Evolutionary conservation across 1,140 invertebrate genomes (phyloP).

Genomic region (Akabosia matsudoensis): DNA sequence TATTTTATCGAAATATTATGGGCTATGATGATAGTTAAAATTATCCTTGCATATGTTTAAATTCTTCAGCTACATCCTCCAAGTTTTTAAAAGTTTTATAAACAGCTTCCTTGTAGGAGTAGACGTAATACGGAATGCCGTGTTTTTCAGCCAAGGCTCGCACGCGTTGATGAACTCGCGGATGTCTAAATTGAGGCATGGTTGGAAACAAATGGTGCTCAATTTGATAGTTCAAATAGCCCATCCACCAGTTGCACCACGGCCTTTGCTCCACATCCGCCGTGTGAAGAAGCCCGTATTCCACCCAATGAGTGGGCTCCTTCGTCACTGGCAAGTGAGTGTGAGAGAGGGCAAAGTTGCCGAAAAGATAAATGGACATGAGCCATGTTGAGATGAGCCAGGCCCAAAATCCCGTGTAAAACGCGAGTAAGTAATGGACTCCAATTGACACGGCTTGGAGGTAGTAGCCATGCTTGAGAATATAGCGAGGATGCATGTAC

Average conservation of each 20-base stretch:
- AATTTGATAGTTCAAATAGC: constrained; percentile 24
- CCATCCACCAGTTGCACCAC: constrained; percentile 26
- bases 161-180: constrained; percentile 2
- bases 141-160: constrained; percentile 18
- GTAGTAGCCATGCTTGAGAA: constrained; percentile 29
- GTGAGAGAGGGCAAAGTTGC: constrained; percentile 36
- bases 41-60: constrained; percentile 12
- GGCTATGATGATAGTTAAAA: too few relatives aligned
- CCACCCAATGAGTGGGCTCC: constrained; percentile 12
- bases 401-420: constrained; percentile 29
- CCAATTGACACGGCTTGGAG: constrained; percentile 27
- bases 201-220: constrained; percentile 26
- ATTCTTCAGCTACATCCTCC: background rate
- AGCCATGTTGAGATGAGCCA: constrained; percentile 32
- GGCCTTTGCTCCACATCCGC: constrained; percentile 18
- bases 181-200: constrained; percentile 21
- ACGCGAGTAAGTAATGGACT: constrained; percentile 31
- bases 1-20: too few relatives aligned
- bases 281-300: constrained; percentile 20
- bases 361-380: constrained; percentile 35
- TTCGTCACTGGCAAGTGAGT: constrained; percentile 29
- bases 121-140: background rate
- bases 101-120: constrained; percentile 14
- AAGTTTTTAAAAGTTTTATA: constrained; percentile 20
- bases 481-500: constrained; percentile 32